Base-by-base conservation (phyloP, 2,888 invertebrate species). In the Diadegma fenestrale region DNA sequence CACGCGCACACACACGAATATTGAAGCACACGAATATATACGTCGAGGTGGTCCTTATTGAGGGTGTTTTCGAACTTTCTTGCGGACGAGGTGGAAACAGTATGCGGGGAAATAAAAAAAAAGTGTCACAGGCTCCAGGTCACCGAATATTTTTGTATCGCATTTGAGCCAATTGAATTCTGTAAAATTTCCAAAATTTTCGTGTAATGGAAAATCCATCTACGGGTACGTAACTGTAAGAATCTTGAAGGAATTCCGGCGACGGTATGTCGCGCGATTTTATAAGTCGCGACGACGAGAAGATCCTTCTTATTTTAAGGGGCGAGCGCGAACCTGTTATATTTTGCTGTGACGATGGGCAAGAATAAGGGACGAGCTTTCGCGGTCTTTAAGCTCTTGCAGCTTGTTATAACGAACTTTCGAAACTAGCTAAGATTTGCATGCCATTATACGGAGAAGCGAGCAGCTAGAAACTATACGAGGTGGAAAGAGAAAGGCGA, bases 351-450 rank as follows among this genome's bases (percentile, higher is more conserved):
- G n/a, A 69, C 54, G 72, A 72, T 33, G 30, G 68, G 30, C 58
- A 14, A 63, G 33, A 12, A 37, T 41, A 51, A 14, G 68, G 71
- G 82, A 79, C 82, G 85, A 82, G 85, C 85, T 80, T 82, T 81
- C 81, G 64, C 81, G 64, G 88, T 87, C 87, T 82, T 85, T 83
- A 86, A 87, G 88, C 87, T 88, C 87, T 86, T 83, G 84, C 87
- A 87, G 88, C 87, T 89, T 90, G 88, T 88, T 88, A 88, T 89
- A 90, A 91, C 89, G 89, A 91, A 91, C 90, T 91, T 91, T 90
- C 81, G 89, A 87, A 89, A 90, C 89, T 89, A 89, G 88, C 88
- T 87, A 90, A 90, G 91, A 91, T 91, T 91, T 91, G 90, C 91
- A 91, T 91, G 86, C 80, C 90, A 90, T 90, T 91, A 90, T 80